These are phyloP conservation scores for Apamea anceps DNA, from an alignment of 2,888 invertebrate genomes.

Conservation along the genomic window DNA sequence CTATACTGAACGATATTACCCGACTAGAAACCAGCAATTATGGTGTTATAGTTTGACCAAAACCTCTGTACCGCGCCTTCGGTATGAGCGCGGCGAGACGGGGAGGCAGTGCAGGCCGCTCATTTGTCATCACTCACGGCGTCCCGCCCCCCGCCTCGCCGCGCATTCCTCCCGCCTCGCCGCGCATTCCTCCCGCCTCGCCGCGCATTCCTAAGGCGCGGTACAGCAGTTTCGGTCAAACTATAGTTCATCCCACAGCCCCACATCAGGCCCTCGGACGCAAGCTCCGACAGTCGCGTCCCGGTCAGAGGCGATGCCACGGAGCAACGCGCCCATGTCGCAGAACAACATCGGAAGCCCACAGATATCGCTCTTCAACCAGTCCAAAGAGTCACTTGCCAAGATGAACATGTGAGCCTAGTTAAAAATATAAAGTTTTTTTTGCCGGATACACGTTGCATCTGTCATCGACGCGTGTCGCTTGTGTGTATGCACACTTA, in stretches of 20 bases:
- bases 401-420: conserved; percentile 80
- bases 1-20: neutral
- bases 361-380: conserved; percentile 84
- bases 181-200: too few species aligned
- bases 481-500: neutral
- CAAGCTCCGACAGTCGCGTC: conserved; percentile 60
- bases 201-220: too few species aligned
- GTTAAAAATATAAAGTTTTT: neutral
- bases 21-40: neutral
- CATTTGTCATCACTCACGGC: too few species aligned
- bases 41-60: too few species aligned
- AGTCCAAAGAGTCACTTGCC: conserved; percentile 85
- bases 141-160: too few species aligned
- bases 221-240: too few species aligned
- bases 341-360: conserved; percentile 77
- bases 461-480: too few species aligned
- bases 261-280: conserved; percentile 61
- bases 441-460: neutral
- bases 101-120: too few species aligned
- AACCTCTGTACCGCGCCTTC: too few species aligned
- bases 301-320: conserved; percentile 59
- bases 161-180: too few species aligned
- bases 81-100: too few species aligned
- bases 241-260: conserved; percentile 62
- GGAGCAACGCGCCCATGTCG: conserved; percentile 51